Conservation (phyloP, 2,888 invertebrate species). For the Drosophila gaucha region DNA sequence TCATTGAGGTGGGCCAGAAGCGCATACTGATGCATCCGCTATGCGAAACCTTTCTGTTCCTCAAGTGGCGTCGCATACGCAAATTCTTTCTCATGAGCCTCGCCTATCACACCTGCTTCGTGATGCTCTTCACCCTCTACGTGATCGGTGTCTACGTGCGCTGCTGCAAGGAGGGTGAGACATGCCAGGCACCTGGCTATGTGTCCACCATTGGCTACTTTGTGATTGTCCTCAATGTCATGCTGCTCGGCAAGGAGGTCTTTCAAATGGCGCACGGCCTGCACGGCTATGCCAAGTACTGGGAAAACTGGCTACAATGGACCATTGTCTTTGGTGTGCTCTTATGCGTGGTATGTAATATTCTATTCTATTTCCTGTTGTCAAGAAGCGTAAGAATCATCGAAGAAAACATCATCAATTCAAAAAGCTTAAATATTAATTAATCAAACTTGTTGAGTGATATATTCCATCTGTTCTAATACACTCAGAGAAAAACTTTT, state of each 20-base stretch:
- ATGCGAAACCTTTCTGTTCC: constrained; percentile 92
- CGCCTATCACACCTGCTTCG: constrained; percentile 91
- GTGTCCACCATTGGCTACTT: constrained; percentile 86
- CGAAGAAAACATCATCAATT: too few species aligned
- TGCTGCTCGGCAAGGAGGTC: constrained; percentile 90
- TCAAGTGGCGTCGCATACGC: constrained; percentile 93
- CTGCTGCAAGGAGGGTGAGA: constrained; percentile 72
- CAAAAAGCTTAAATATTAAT: background rate
- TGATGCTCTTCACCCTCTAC: constrained; percentile 90
- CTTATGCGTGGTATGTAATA: constrained; percentile 88
- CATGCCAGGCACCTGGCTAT: constrained; percentile 77
- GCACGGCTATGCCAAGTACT: constrained; percentile 90
- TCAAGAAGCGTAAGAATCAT: too few species aligned
- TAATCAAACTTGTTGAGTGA: background rate
- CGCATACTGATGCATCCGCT: constrained; percentile 93
- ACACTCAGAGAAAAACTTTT: background rate
- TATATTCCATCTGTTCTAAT: background rate
- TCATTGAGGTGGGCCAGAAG: constrained; percentile 92
- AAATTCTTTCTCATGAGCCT: constrained; percentile 93
- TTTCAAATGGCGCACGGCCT: constrained; percentile 89
- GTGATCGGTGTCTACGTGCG: constrained; percentile 87
- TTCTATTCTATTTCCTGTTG: too few species aligned
- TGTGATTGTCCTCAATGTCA: constrained; percentile 88
- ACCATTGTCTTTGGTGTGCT: constrained; percentile 90
- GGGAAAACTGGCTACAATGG: constrained; percentile 95